phyloP scores from a whole-genome alignment of 64 coral and sea anemone species.

The Catalaphyllia jardinei region DNA sequence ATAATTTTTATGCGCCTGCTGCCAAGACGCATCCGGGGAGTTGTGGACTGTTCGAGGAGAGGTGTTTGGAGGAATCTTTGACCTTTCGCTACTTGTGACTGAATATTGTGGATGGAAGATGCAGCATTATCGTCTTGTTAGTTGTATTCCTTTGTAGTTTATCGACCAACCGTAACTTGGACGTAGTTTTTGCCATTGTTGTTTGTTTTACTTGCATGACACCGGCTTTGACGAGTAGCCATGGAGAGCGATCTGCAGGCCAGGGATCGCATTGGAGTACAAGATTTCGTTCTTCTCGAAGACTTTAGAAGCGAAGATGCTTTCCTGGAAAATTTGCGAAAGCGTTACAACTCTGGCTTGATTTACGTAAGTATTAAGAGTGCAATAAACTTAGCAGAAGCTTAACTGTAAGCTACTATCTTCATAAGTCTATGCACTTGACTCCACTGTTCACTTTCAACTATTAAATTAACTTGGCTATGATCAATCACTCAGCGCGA shows the following conservation, averaged over 20 bases:
- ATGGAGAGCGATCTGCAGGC: constrained; percentile 96
- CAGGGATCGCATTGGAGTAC: constrained; percentile 88
- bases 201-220: constrained; percentile 3
- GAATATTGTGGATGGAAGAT: not conserved
- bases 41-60: not conserved
- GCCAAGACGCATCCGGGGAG: not conserved
- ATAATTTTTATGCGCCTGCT: not conserved
- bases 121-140: not conserved
- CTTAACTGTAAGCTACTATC: too few species aligned
- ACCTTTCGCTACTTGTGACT: not conserved
- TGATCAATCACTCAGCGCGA: too few species aligned
- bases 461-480: not conserved
- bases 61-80: not conserved
- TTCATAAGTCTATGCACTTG: too few species aligned
- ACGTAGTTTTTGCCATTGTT: not conserved
- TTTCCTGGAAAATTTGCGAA: constrained; percentile 88
- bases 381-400: not conserved
- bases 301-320: constrained; percentile 95
- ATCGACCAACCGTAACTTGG: not conserved
- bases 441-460: not conserved
- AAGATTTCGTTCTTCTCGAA: constrained; percentile 98
- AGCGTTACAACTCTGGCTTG: constrained; percentile 90
- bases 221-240: not conserved
- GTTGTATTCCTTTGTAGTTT: not conserved
- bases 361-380: constrained; percentile 92